phyloP scores from a whole-genome alignment of 2,888 invertebrate species.

The Heteromurus nitidus region DNA sequence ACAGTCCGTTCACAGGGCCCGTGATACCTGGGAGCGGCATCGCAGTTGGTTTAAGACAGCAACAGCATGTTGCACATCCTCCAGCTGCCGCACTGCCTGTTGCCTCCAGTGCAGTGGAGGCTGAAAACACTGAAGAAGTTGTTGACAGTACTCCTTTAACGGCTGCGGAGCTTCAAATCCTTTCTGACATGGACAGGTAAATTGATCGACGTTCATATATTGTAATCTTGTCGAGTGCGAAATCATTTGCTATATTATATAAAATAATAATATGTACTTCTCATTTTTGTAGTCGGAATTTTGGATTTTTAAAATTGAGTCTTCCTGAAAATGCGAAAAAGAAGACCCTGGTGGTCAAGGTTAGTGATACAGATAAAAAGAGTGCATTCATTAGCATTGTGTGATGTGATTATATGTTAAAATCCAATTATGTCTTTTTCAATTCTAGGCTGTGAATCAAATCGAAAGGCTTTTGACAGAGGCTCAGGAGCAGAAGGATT shows the following conservation, averaged over 20 bases:
- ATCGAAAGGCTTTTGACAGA: slow-evolving; percentile 90
- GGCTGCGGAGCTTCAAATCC: slow-evolving; percentile 88
- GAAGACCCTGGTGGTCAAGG: slow-evolving; percentile 86
- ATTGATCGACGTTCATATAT: background rate
- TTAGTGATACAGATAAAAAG: no score
- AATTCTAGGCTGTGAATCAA: slow-evolving; percentile 84
- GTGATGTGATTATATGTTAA: no score
- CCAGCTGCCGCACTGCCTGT: slow-evolving; percentile 31
- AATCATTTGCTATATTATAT: background rate
- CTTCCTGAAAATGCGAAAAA: slow-evolving; percentile 88
- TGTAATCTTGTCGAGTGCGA: background rate
- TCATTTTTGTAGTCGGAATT: slow-evolving; percentile 84
- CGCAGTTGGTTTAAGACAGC: slow-evolving; percentile 7
- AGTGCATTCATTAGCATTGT: no score
- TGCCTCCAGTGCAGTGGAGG: slow-evolving; percentile 34
- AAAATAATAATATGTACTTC: background rate
- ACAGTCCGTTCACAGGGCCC: slow-evolving; percentile 37
- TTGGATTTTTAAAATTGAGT: slow-evolving; percentile 90
- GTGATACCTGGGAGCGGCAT: slow-evolving; percentile 18
- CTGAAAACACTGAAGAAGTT: slow-evolving; percentile 42
- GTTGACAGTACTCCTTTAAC: slow-evolving; percentile 81
- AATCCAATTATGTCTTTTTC: background rate
- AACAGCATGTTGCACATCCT: slow-evolving; percentile 18
- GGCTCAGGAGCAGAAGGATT: slow-evolving; percentile 81
- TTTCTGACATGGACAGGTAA: slow-evolving; percentile 92